Evolutionary conservation across 2,113 vertebrate species (phyloP).

Genomic region (Felis chaus): DNA sequence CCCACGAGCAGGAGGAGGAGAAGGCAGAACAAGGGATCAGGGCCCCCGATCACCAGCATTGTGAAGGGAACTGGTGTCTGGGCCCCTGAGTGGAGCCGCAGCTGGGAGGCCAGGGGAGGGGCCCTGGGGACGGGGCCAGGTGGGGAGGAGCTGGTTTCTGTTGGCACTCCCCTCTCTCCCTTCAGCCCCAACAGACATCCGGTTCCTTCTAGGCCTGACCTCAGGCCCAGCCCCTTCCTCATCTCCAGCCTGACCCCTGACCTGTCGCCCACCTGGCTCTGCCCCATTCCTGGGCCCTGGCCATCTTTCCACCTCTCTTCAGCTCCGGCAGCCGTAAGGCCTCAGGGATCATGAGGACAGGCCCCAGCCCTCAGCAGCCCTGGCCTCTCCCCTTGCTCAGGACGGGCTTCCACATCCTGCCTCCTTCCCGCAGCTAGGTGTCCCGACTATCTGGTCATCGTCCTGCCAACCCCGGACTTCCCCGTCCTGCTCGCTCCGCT

Average conservation of each 20-base stretch:
- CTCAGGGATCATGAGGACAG: not conserved
- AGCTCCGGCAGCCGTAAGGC: not conserved
- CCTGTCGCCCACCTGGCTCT: not conserved
- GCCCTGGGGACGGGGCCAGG: not conserved
- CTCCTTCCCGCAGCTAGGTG: not conserved
- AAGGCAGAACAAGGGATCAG: not conserved
- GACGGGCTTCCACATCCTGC: not conserved
- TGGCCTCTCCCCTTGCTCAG: not conserved
- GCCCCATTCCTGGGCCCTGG: not conserved
- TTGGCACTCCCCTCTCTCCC: not conserved
- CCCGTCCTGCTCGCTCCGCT: not conserved
- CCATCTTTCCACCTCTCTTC: not conserved
- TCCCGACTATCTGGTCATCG: not conserved
- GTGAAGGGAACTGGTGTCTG: not conserved
- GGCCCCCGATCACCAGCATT: not conserved
- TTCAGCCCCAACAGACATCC: not conserved
- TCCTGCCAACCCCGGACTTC: accelerated
- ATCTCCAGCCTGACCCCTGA: not conserved
- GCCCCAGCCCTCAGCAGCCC: not conserved
- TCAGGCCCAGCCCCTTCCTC: not conserved
- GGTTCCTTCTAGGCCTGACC: constrained; percentile 31
- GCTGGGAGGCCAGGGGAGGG: constrained; percentile 12
- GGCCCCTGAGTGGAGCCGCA: not conserved
- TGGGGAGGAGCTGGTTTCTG: constrained; percentile 5
- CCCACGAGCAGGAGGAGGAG: constrained; percentile 29